Percentiles rank a stretch among this genome's conserved stretches.
Conservation (phyloP, 2,797 vertebrate genomes). For the Halcyon leucocephala region DNA sequence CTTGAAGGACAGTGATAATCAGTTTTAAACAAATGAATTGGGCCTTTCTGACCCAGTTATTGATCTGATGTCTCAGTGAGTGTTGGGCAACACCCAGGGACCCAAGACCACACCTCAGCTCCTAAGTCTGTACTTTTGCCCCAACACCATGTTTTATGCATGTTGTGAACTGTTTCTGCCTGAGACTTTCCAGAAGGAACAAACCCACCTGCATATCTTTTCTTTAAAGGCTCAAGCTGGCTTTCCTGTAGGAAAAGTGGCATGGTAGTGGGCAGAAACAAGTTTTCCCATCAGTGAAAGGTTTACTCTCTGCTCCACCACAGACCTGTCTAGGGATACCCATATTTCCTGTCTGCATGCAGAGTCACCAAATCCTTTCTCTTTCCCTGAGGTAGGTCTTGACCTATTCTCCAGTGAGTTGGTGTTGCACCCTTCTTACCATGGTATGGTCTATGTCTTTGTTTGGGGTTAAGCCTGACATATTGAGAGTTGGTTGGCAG, state of each 20-base stretch:
- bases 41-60: background rate
- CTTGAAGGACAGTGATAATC: background rate
- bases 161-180: background rate
- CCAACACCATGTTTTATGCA: background rate
- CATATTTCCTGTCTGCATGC: background rate
- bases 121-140: background rate
- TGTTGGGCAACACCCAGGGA: background rate
- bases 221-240: background rate
- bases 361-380: background rate
- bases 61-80: background rate
- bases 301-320: background rate
- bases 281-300: accelerated
- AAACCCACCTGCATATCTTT: background rate
- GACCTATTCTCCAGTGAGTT: background rate
- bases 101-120: background rate
- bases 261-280: background rate
- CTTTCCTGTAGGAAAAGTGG: background rate
- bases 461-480: background rate
- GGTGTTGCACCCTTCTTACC: background rate
- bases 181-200: background rate
- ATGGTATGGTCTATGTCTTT: background rate
- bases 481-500: background rate
- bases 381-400: background rate
- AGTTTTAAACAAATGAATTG: background rate
- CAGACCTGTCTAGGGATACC: background rate